Conservation (phyloP, 2,888 invertebrate genomes). For the Trissonchulus sp. region DNA sequence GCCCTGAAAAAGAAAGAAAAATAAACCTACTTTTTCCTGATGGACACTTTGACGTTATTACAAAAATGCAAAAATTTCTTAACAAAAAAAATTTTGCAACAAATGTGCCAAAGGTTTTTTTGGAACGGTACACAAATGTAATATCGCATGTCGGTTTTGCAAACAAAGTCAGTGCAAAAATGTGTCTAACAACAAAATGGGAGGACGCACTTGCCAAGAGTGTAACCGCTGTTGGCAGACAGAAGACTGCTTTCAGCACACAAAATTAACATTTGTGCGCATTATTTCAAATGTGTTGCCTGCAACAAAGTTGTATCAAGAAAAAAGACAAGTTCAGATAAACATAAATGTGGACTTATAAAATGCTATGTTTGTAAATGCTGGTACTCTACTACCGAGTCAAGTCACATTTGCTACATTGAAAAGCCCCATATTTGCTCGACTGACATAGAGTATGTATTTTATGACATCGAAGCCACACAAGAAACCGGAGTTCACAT, state of each 20-base stretch:
- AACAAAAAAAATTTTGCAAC: neutral
- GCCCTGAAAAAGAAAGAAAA: neutral
- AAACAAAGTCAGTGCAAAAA: too few relatives aligned
- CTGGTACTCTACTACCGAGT: neutral
- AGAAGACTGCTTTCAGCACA: too few relatives aligned
- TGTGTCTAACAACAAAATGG: too few relatives aligned
- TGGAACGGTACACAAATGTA: neutral
- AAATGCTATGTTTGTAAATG: neutral
- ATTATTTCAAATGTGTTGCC: neutral
- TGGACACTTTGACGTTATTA: slow-evolving; percentile 16
- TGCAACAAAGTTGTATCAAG: neutral
- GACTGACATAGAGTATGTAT: slow-evolving; percentile 1
- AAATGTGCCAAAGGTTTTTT: neutral
- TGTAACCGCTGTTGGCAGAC: too few relatives aligned
- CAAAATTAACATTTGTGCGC: neutral
- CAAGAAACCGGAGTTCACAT: neutral
- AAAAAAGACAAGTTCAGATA: neutral
- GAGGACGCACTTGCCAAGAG: too few relatives aligned
- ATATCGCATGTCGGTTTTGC: neutral
- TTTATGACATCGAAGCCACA: slow-evolving; percentile 7
- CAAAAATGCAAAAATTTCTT: neutral
- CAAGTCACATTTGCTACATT: neutral
- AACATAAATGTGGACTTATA: neutral
- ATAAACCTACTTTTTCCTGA: neutral
- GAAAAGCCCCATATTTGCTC: neutral